Base-by-base conservation (phyloP, 2,888 invertebrate species). In the Rugalucina vietnamica region DNA sequence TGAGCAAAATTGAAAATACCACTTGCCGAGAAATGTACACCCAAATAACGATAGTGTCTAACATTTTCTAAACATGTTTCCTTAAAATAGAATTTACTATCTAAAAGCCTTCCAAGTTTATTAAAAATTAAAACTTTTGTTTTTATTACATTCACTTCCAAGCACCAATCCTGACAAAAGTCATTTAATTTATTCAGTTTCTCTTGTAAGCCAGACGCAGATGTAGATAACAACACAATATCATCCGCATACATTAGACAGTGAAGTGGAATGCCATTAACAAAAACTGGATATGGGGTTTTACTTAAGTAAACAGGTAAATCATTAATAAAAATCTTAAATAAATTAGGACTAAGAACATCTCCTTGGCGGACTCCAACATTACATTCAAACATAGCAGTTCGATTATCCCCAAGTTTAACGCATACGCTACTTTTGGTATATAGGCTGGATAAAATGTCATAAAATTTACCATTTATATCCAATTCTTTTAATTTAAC, bases 391-490 rank as follows among this genome's bases (percentile, higher is more conserved):
- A 60, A 39, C 24, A 65, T 32, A 34, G 12, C 65, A 65, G 32
- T 65, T 10, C 29, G 65, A 65, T 50, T 14, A 24, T 36, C 54
- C 21, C 34, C 54, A 34, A 21, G 36, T 34, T 8, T 18, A n/a
- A 37, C 36, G 36, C 36, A 36, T 34, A 74, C 50, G 32, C 24
- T 32, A 54, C 14, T 74, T 54, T 36, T 74, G 32, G n/a, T n/a
- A n/a, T n/a, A n/a, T n/a, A n/a, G n/a, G n/a, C n/a, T n/a, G n/a
- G n/a, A n/a, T n/a, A n/a, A 27, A 50, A 50, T 32, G 24, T 24
- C 34, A 74, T 74, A 36, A 50, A 50, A 50, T 36, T 39, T 24
- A 21, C 76, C 76, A 60, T 76, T 76, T n/a, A 37, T 60, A 24
- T n/a, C n/a, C n/a, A n/a, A n/a, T 39, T 60, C 36, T 76, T 65